These are phyloP conservation scores for Lypha dubia DNA, from an alignment of 2,888 invertebrate species.

Conservation along the genomic window DNA sequence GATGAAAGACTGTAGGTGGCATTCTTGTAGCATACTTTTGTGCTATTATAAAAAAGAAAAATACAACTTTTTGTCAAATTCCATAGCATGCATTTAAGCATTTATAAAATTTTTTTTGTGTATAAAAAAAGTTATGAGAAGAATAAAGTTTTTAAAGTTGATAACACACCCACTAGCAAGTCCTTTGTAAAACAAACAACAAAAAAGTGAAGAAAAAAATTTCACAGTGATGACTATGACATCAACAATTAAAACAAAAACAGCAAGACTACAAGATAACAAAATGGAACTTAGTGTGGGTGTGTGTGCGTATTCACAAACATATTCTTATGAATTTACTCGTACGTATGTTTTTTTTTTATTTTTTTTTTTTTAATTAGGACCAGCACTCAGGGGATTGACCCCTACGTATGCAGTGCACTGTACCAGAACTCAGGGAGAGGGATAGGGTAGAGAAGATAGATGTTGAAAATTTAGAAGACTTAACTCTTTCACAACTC, in stretches of 20 bases:
- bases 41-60: neutral
- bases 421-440: no score
- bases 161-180: conserved; percentile 7
- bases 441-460: no score
- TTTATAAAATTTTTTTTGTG: neutral
- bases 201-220: neutral
- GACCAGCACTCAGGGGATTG: no score
- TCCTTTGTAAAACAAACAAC: neutral
- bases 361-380: no score
- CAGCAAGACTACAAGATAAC: neutral
- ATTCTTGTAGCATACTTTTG: conserved; percentile 4
- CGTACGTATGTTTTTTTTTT: no score
- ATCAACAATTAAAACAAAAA: neutral
- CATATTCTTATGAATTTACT: no score
- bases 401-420: no score
- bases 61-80: neutral
- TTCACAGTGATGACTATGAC: neutral
- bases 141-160: conserved; percentile 33
- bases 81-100: conserved; percentile 1
- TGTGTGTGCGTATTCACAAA: no score
- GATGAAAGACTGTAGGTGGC: neutral
- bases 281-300: no score
- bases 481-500: no score
- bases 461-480: no score
- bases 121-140: neutral